These are phyloP conservation scores for Fulmarus glacialis DNA, from an alignment of 2,113 vertebrate species.

Conservation along the genomic window DNA sequence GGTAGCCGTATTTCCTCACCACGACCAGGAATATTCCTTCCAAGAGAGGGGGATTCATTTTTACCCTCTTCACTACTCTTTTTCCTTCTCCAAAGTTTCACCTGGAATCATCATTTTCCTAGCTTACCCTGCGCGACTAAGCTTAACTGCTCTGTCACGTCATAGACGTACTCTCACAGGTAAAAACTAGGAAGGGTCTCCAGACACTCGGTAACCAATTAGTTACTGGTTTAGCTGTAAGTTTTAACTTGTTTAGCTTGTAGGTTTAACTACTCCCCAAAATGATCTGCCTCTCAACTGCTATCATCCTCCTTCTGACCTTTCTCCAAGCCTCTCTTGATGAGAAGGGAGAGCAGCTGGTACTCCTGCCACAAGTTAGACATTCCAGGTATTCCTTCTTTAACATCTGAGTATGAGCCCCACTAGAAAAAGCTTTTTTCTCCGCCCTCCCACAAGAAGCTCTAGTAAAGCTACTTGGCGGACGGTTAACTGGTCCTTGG, in stretches of 20 bases:
- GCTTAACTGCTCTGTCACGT: not conserved
- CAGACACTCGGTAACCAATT: not conserved
- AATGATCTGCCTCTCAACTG: not conserved
- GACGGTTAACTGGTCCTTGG: not conserved
- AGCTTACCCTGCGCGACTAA: not conserved
- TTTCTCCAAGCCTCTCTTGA: not conserved
- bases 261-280: not conserved
- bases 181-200: not conserved
- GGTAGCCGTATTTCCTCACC: not conserved
- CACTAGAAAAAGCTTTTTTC: not conserved
- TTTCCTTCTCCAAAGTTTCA: not conserved
- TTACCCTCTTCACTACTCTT: not conserved
- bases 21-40: not conserved
- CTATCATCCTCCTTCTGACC: not conserved
- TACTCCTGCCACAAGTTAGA: not conserved
- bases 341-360: not conserved
- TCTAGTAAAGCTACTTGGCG: not conserved
- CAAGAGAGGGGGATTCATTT: not conserved
- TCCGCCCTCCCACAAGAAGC: not conserved
- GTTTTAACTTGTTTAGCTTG: not conserved
- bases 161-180: not conserved
- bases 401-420: not conserved
- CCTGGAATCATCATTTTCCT: not conserved
- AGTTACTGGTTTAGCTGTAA: not conserved
- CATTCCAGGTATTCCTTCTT: not conserved